These are phyloP conservation scores for Acrocephalus arundinaceus DNA, from an alignment of 2,113 vertebrate genomes.

Conservation along the genomic window DNA sequence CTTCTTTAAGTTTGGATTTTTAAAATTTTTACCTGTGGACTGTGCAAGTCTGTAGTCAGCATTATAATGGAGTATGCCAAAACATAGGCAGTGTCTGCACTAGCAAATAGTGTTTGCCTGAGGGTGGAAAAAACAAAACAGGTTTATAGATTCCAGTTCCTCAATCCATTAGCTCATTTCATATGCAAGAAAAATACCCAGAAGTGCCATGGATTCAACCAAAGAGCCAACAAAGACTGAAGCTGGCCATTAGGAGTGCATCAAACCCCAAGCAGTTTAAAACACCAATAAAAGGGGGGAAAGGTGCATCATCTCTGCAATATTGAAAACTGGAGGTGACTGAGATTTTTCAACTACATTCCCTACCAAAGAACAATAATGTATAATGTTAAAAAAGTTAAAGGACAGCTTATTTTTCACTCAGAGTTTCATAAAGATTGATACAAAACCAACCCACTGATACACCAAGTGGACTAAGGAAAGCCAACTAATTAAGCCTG, in stretches of 20 bases:
- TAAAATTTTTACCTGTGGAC: conserved; percentile 85
- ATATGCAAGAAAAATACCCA: neutral
- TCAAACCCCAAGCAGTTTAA: neutral
- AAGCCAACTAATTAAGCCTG: neutral
- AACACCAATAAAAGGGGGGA: neutral
- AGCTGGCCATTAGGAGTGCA: neutral
- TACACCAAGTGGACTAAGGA: neutral
- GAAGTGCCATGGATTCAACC: neutral
- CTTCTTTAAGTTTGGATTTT: neutral
- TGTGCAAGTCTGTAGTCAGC: conserved; percentile 97
- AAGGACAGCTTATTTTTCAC: neutral
- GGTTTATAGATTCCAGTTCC: neutral
- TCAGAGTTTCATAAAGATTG: neutral
- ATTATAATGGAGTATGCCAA: conserved; percentile 97
- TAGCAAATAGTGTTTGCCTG: conserved; percentile 95
- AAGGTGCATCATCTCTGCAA: neutral
- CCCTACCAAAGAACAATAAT: neutral
- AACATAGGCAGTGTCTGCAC: conserved; percentile 98
- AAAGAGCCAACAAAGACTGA: neutral
- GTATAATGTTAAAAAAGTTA: neutral
- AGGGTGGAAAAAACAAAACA: neutral
- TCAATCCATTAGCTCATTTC: neutral
- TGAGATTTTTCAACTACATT: neutral
- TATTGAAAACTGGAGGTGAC: neutral
- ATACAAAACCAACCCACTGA: neutral